Evolutionary conservation across 2,113 vertebrate genomes (phyloP), one percentile per base, ranked within the genome.

Genomic region (Hipposideros armiger): DNA sequence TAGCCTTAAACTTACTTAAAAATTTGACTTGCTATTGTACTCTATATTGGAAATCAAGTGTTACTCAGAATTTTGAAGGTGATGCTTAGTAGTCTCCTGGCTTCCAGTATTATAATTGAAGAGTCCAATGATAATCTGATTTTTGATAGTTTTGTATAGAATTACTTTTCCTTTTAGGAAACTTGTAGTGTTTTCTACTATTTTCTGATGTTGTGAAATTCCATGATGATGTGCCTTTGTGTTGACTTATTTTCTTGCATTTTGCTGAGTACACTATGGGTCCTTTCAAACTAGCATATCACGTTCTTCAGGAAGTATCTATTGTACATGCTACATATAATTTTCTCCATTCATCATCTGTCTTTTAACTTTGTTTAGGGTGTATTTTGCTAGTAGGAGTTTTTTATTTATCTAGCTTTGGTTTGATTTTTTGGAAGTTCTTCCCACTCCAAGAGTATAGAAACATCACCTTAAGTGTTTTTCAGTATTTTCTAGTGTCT

Each of bases 1-100:
- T 56, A 90, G 45, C 58, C 50, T 92, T 52, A 92, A 16, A 67
- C 42, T 89, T 84, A 72, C 26, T 30, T 45, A n/a, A 92, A 52
- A 50, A 83, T 42, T 60, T 28, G 13, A 7, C 45, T 67, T 42
- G 56, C 19, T 54, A 22, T 70, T 64, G 60, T 36, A 56, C 13
- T 36, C 24, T 36, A 81, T 5, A 1, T 5, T 70, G 72, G 52
- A 82, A 94, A 89, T 47, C 36, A 70, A 16, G 1, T 70, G 7
- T 40, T 69, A 70, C 36, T 81, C 24, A 69, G 45, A 56, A 58
- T 89, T 89, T 89, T 69, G 80, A 97, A 86, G 52, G 20, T 30
- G 58, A 76, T 62, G 30, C 0, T 16, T 11, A 47, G 26, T 9
- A 54, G 13, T 77, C 26, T 80, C 87, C 20, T 67, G 50, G 47